phyloP scores from a whole-genome alignment of 2,113 vertebrate species.

The Tupaia chinensis region DNA sequence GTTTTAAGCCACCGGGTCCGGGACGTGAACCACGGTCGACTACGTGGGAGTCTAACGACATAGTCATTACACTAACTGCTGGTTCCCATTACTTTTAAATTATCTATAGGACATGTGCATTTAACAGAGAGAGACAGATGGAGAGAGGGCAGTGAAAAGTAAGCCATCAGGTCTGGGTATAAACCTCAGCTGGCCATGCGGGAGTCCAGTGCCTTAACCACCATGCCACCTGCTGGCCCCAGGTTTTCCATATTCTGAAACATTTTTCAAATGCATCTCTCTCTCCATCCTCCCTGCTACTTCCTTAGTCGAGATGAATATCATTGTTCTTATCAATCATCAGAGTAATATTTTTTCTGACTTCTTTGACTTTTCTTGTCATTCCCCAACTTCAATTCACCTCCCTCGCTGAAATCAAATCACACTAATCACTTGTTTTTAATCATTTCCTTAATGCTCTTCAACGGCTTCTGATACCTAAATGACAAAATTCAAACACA shows the following conservation, averaged over 20 bases:
- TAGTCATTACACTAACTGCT: no score
- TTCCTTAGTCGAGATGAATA: neutral
- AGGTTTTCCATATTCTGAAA: neutral
- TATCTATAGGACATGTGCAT: no score
- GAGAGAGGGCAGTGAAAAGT: no score
- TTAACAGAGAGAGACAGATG: no score
- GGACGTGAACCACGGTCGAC: no score
- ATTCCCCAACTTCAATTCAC: neutral
- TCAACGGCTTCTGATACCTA: neutral
- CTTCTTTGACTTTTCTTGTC: neutral
- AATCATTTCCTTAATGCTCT: neutral
- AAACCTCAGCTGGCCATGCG: no score
- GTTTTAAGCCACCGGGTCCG: no score
- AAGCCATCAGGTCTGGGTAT: no score
- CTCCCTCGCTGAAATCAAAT: neutral
- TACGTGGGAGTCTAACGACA: no score
- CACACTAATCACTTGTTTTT: neutral
- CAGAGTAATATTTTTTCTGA: neutral
- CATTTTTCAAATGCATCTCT: neutral
- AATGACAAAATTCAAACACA: neutral
- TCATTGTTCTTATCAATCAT: neutral
- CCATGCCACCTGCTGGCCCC: no score
- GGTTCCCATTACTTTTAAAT: no score
- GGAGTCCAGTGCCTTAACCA: no score
- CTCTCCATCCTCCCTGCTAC: neutral